Conservation (phyloP, 1,140 invertebrate genomes). For the Armadillidium nasatum region DNA sequence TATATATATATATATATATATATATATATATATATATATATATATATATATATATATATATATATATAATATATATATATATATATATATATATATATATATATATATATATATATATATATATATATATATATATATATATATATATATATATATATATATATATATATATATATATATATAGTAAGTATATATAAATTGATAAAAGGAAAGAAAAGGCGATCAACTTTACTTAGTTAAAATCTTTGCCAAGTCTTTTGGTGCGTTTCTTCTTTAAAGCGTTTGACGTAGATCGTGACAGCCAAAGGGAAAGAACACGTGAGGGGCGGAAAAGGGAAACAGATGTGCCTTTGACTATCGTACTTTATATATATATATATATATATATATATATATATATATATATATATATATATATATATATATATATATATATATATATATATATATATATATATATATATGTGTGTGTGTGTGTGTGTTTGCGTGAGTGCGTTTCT, state of each 20-base stretch:
- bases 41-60: neutral
- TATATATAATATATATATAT: conserved; percentile 5
- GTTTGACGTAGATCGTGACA: conserved; percentile 9
- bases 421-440: conserved; percentile 9
- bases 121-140: conserved; percentile 5
- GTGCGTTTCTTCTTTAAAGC: neutral
- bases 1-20: neutral
- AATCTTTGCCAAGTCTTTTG: neutral
- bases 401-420: conserved; percentile 16
- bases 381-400: conserved; percentile 13
- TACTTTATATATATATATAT: neutral
- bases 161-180: conserved; percentile 11
- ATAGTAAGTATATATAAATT: neutral
- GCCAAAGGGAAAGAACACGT: conserved; percentile 3
- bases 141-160: neutral
- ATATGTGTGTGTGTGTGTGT: neutral
- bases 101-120: conserved; percentile 12
- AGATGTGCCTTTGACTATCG: neutral
- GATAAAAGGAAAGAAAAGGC: neutral
- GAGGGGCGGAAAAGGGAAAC: neutral
- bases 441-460: conserved; percentile 16
- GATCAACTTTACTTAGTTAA: neutral
- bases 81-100: neutral
- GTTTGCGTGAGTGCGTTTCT: no score
- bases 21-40: neutral